Base-by-base conservation (phyloP, 92 coral and sea anemone genomes). In the Isaurus tuberculatus region DNA sequence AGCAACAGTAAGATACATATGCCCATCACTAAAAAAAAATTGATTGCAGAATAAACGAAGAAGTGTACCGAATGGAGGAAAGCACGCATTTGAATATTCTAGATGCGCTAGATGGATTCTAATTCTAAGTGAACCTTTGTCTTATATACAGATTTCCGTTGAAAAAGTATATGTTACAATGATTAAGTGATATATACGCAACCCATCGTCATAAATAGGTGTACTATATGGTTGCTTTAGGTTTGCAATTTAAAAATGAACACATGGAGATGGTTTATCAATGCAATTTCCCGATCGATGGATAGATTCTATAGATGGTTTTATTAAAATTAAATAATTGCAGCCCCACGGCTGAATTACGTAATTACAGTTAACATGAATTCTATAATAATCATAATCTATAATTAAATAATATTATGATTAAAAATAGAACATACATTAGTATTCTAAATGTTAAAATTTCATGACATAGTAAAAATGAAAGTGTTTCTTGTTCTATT, bases 1-100 rank as follows among this genome's bases (percentile, higher is more conserved):
- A 17, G 70, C 70, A 65, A 65, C 70, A 65, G 70, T 14, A 65
- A 30, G 70, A 65, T 65, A 65, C 19, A 65, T 65, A 9, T 65
- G 70, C 70, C 70, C 70, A 32, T 16, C 40, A 32, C 36, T 65
- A 27, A 65, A 65, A 65, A 61, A 32, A 17, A 28, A 30, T 32
- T 65, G 30, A 3, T 29, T 32, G 22, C 37, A 65, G 42, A 65
- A 20, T 32, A 65, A 65, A 65, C 8, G 70, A 40, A 15, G 37
- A 29, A 65, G 70, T 65, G 36, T 65, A 65, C 22, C 70, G 29
- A 26, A 19, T 65, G 16, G 42, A 65, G 36, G 68, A 63, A 13
- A 32, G 30, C 42, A 65, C 49, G 16, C 73, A 68, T 15, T 68
- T 68, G 49, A 68, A 17, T 16, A 33, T 68, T 68, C 25, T 68